These are phyloP conservation scores for Rhopalosiphum padi DNA, from an alignment of 1,140 invertebrate species.

Conservation along the genomic window DNA sequence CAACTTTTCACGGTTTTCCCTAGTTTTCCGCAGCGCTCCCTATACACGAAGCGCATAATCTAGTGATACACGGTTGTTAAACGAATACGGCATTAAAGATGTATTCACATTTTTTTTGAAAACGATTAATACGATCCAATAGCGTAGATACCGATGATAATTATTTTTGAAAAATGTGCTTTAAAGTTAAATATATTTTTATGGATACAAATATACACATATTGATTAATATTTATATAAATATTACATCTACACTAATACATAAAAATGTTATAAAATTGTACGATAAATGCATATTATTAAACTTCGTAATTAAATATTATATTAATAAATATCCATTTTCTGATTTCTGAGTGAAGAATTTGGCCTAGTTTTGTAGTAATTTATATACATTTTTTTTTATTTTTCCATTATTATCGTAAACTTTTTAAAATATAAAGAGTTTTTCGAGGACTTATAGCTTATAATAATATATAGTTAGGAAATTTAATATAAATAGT, in stretches of 20 bases:
- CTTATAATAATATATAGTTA: too few species aligned
- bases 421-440: too few species aligned
- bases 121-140: not conserved
- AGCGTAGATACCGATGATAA: not conserved
- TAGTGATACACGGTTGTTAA: not conserved
- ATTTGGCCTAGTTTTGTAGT: too few species aligned
- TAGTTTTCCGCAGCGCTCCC: slow-evolving; percentile 48
- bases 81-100: not conserved
- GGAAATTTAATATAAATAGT: too few species aligned
- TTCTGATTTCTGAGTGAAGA: too few species aligned
- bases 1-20: slow-evolving; percentile 39
- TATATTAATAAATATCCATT: too few species aligned
- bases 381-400: too few species aligned
- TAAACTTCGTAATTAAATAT: too few species aligned
- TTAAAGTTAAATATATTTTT: not conserved
- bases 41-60: not conserved
- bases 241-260: not conserved
- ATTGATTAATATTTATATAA: not conserved
- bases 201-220: not conserved
- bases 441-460: too few species aligned
- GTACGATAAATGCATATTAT: too few species aligned
- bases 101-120: not conserved
- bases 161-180: not conserved
- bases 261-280: not conserved
- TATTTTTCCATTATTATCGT: too few species aligned